Conservation (phyloP, 2,113 vertebrate species). For the Petaurus breviceps region DNA sequence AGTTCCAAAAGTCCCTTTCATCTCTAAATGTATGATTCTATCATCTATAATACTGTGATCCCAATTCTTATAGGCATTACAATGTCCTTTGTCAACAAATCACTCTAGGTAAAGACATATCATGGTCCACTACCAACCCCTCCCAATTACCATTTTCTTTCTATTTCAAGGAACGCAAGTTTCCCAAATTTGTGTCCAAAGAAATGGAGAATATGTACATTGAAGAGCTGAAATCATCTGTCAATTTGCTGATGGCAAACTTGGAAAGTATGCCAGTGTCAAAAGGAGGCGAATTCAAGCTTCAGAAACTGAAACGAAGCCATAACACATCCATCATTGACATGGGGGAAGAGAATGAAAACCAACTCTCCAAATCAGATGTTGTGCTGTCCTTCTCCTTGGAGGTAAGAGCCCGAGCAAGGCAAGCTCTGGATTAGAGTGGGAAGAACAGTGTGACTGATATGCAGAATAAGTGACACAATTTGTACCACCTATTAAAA, state of each 20-base stretch:
- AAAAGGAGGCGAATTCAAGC: conserved; percentile 98
- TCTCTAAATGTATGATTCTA: not conserved
- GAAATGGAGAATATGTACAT: conserved; percentile 99
- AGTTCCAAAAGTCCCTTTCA: not conserved
- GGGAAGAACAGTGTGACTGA: not conserved
- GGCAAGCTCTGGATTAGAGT: not conserved
- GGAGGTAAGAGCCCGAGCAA: conserved; percentile 87
- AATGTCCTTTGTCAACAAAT: not conserved
- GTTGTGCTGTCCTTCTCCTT: conserved; percentile 97
- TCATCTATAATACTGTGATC: not conserved
- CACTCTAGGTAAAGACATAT: not conserved
- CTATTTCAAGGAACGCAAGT: conserved; percentile 91
- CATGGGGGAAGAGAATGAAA: conserved; percentile 99
- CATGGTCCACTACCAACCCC: not conserved
- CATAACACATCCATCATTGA: conserved; percentile 99
- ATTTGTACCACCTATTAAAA: conserved; percentile 41
- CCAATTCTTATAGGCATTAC: not conserved
- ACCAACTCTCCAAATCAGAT: conserved; percentile 97
- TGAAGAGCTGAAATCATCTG: conserved; percentile 96
- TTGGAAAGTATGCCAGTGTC: conserved; percentile 99
- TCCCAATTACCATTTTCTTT: conserved; percentile 59
- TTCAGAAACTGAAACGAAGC: conserved; percentile 97
- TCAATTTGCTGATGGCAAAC: conserved; percentile 99
- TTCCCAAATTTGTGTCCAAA: conserved; percentile 95
- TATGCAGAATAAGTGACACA: conserved; percentile 13